Percentiles rank a stretch among this genome's conserved stretches.
Evolutionary conservation across 2,797 vertebrate genomes (phyloP).

Genomic region (Sebastolobus alascanus): DNA sequence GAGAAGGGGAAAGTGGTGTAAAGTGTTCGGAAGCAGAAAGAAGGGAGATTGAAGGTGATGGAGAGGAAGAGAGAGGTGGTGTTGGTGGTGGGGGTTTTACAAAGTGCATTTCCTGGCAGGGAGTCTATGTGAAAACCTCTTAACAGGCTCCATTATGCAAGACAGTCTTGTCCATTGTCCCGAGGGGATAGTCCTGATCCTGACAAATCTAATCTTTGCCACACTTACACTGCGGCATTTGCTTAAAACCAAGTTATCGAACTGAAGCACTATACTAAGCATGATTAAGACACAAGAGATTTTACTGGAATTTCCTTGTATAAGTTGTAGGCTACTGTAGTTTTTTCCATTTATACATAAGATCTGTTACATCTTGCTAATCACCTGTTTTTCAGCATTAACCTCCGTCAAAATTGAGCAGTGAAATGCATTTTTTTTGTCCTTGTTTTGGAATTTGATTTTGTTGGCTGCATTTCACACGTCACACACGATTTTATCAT

Average conservation of each 20-base stretch:
- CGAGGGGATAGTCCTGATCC: conserved; percentile 50
- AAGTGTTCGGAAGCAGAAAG: not conserved
- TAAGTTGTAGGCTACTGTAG: not conserved
- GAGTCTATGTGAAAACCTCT: conserved; percentile 62
- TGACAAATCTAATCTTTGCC: conserved; percentile 56
- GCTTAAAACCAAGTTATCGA: conserved; percentile 39
- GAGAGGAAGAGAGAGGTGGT: not conserved
- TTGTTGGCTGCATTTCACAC: not conserved
- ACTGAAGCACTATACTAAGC: conserved; percentile 21
- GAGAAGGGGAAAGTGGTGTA: conserved; percentile 2
- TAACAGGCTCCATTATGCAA: conserved; percentile 68
- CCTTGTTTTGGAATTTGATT: not conserved
- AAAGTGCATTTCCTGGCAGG: conserved; percentile 70
- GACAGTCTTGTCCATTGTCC: conserved; percentile 48
- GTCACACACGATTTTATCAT: not conserved
- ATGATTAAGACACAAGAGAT: conserved; percentile 22
- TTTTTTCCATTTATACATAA: not conserved
- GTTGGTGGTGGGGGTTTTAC: conserved; percentile 16
- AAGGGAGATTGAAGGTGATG: not conserved
- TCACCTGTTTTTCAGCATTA: not conserved
- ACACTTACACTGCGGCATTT: conserved; percentile 41
- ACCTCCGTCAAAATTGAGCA: no score
- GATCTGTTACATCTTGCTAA: not conserved
- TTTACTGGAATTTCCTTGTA: conserved; percentile 18
- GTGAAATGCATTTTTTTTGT: no score